Percentiles rank a stretch among this genome's conserved stretches.
Conservation (phyloP, 1,140 invertebrate genomes). For the Adoxophyes honmai region DNA sequence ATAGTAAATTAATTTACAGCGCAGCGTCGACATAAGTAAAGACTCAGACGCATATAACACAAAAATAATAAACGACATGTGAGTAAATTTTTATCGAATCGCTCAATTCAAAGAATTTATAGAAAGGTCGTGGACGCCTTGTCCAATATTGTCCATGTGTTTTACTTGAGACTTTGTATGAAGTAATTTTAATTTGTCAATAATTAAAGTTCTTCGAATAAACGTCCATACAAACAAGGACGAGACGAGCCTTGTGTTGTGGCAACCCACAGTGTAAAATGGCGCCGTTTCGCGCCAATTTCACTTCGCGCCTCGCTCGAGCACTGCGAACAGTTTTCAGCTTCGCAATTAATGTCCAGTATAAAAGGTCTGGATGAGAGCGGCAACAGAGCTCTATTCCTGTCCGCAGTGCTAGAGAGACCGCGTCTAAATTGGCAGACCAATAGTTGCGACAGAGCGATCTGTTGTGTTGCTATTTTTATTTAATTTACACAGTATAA, state of each 20-base stretch:
- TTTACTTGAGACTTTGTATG: not conserved
- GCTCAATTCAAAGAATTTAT: too few species aligned
- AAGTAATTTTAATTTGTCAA: not conserved
- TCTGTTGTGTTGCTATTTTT: conserved; percentile 51
- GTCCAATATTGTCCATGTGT: too few species aligned
- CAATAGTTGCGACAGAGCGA: conserved; percentile 48
- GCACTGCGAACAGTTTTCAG: conserved; percentile 17
- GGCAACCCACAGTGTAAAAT: conserved; percentile 29
- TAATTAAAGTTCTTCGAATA: conserved; percentile 5
- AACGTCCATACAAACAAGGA: not conserved
- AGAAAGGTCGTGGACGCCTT: too few species aligned
- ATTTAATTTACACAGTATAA: conserved; percentile 70
- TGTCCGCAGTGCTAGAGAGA: too few species aligned
- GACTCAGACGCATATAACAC: too few species aligned
- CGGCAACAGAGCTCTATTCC: too few species aligned
- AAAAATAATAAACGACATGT: too few species aligned
- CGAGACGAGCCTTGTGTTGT: conserved; percentile 14
- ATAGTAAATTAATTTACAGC: too few species aligned
- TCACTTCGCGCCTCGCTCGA: conserved; percentile 19
- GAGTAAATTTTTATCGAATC: too few species aligned
- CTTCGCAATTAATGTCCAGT: too few species aligned
- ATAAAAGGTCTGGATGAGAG: too few species aligned
- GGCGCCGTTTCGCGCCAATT: conserved; percentile 24
- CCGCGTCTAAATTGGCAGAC: conserved; percentile 29
- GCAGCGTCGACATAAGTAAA: too few species aligned